Base-by-base conservation (phyloP, 37 sponge, comb jelly and placozoan species). In the Cladorhizidae sp. region DNA sequence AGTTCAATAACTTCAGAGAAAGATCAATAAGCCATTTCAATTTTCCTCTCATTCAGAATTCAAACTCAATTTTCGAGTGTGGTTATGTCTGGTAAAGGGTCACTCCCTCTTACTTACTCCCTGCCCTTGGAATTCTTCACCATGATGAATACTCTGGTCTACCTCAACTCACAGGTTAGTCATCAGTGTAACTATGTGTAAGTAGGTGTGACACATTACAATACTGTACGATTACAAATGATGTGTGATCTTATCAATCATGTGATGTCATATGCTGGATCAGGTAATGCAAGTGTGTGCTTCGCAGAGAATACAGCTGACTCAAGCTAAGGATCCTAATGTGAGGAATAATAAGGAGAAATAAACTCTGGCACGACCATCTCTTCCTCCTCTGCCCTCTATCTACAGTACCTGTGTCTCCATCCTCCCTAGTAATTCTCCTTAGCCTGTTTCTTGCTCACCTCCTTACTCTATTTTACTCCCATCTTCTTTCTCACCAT, bases 91-190 rank as follows among this genome's bases (percentile, higher is more conserved):
- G 79, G 73, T n/a, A 72, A 49, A 49, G 73, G 33, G 40, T 68
- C 69, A n/a, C n/a, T n/a, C n/a, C 21, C 75, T 1, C 43, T 40
- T 0, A 64, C 21, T 52, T 76, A 62, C 49, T 26, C 32, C 29
- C 55, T 87, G 37, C 82, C 82, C 32, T 28, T 50, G 0, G 51
- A 81, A 43, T 39, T 76, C 33, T 58, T 71, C 61, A 81, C 77
- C 25, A 81, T 87, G 88, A 35, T 87, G 51, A 81, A 81, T 63
- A 81, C 88, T 26, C 70, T 87, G 38, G 58, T 76, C 61, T 70
- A 70, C 40, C 88, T 87, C 62, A 25, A 39, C 36, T 14, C 69
- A 21, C 69, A 68, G 57, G 62, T 58, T 28, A 32, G 31, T 29
- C 12, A 25, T 49, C n/a, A 32, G 56, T 0, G 32, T 28, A 26